phyloP scores from a whole-genome alignment of 2,797 vertebrate genomes.

The Spinus pinus region DNA sequence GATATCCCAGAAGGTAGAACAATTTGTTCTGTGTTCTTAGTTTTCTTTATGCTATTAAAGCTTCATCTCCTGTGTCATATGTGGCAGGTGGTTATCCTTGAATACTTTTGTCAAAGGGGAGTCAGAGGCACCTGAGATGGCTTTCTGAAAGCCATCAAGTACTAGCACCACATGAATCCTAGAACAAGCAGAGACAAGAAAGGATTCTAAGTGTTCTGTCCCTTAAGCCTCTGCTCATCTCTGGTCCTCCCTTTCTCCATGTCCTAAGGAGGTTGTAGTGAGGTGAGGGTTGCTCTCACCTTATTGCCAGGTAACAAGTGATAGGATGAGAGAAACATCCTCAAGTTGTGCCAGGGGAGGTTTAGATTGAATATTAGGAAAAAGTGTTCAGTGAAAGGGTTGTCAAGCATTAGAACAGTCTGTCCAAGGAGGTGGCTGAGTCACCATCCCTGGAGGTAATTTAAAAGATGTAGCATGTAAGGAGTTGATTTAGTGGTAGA shows the following conservation, averaged over 20 bases:
- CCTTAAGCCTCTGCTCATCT: background rate
- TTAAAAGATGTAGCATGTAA: background rate
- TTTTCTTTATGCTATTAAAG: background rate
- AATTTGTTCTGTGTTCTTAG: slow-evolving; percentile 17
- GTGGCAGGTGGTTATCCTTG: background rate
- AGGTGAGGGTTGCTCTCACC: background rate
- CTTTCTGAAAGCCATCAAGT: background rate
- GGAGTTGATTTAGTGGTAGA: background rate
- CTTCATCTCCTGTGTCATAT: background rate
- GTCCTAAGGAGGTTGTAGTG: background rate
- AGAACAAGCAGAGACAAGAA: background rate
- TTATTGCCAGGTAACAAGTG: background rate
- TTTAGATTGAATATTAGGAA: background rate
- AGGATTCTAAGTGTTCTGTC: background rate
- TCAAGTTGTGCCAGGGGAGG: background rate
- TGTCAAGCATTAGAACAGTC: background rate
- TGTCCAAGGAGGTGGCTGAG: background rate
- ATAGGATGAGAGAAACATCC: background rate
- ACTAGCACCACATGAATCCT: background rate
- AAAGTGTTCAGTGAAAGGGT: background rate
- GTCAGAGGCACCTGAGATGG: background rate
- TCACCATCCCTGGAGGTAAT: background rate
- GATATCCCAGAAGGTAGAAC: background rate
- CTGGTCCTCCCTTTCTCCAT: background rate
- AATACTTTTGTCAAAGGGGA: background rate